Conservation (phyloP, 2,797 vertebrate genomes). For the Phaenicophaeus curvirostris region DNA sequence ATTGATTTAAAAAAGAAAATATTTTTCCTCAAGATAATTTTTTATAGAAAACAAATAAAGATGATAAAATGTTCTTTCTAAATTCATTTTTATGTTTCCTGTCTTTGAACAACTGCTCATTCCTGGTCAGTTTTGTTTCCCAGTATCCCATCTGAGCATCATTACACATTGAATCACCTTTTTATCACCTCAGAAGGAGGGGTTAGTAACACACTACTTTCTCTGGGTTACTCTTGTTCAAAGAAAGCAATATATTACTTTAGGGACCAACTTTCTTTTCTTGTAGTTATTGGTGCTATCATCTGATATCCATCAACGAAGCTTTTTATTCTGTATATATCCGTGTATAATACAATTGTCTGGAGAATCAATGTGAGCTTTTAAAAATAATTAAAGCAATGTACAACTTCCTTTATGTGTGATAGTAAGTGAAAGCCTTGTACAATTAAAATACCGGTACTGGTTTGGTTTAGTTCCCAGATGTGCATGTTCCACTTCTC, state of each 20-base stretch:
- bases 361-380: not conserved
- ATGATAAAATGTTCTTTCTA: not conserved
- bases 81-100: conserved; percentile 1
- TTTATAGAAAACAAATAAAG: not conserved
- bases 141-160: not conserved
- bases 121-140: conserved; percentile 4
- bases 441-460: not conserved
- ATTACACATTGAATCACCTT: not conserved
- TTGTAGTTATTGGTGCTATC: not conserved
- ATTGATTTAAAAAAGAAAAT: not conserved
- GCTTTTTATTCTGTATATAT: not conserved
- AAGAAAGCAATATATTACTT: not conserved
- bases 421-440: not conserved
- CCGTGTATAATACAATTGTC: not conserved
- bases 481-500: not conserved
- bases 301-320: conserved; percentile 26
- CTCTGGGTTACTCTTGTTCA: not conserved
- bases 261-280: not conserved
- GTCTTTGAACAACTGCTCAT: conserved; percentile 1
- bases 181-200: not conserved
- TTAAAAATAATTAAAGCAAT: not conserved
- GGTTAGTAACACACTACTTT: not conserved
- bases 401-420: not conserved
- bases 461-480: conserved; percentile 2
- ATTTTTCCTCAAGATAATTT: not conserved